Conservation (phyloP, 2,113 vertebrate genomes). For the cat (Felis catus) region F.catus_Fca126_mat1.0 CM031420.1:149715501-149716000, state of each 20-base stretch:
- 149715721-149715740: neutral
- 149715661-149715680: neutral
- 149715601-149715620: neutral
- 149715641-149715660: no score
- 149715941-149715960: neutral
- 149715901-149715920: neutral
- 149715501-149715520: neutral
- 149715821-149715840: neutral
- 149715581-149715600: neutral
- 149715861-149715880: neutral
- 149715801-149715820: neutral
- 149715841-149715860: neutral
- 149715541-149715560: neutral
- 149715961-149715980: constrained; percentile 4
- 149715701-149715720: neutral
- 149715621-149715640: no score
- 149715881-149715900: neutral
- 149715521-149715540: neutral
- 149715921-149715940: constrained; percentile 6
- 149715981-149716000: constrained; percentile 9
- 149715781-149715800: neutral
- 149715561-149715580: neutral
- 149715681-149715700: neutral
- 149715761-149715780: neutral
- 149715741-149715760: neutral